Base-by-base conservation (phyloP, 1,140 invertebrate genomes). In the Eupeodes corollae region DNA sequence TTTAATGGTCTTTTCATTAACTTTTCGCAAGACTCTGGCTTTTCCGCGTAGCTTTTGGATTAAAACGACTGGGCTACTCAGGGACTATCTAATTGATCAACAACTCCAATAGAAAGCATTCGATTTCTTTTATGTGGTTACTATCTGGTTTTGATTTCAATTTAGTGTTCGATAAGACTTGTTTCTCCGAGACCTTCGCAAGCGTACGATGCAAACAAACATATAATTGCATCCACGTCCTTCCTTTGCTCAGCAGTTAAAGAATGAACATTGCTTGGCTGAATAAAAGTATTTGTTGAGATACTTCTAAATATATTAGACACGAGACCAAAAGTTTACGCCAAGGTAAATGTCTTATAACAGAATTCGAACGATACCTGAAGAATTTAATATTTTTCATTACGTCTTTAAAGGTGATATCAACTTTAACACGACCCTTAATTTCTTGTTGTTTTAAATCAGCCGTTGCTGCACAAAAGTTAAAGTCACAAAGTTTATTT, bases 31-130 rank as follows among this genome's bases (percentile, higher is more conserved):
- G 15, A 74, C 53, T n/a, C 48, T 13, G 13, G 52, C 1, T 46
- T 52, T n/a, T 0, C 64, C 65, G 43, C 74, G 67, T 38, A 70
- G 68, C 47, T 78, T 79, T 2, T 43, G 47, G 0, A 72, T 63
- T 0, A 73, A 47, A 0, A 74, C 61, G 0, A 75, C 48, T 5
- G 70, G 72, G 1, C 62, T 66, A 14, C 59, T 57, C 70, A 76
- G 0, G 61, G 56, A 21, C 57, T 63, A 1, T 48, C 44, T 1
- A 60, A 63, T 0, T 62, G 61, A 50, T 67, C 56, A 5, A 70
- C 57, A 1, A 70, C 45, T 1, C 50, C 50, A 42, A 49, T 32
- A n/a, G 21, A 1, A 30, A 33, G 14, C 49, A 53, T 51, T 14
- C 46, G 35, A 16, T 34, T 26, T 41, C 19, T 16, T 52, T 15